Evolutionary conservation across 2,797 vertebrate species (phyloP), one percentile per base, ranked within the genome.

Genomic region (Acropternis orthonyx): DNA sequence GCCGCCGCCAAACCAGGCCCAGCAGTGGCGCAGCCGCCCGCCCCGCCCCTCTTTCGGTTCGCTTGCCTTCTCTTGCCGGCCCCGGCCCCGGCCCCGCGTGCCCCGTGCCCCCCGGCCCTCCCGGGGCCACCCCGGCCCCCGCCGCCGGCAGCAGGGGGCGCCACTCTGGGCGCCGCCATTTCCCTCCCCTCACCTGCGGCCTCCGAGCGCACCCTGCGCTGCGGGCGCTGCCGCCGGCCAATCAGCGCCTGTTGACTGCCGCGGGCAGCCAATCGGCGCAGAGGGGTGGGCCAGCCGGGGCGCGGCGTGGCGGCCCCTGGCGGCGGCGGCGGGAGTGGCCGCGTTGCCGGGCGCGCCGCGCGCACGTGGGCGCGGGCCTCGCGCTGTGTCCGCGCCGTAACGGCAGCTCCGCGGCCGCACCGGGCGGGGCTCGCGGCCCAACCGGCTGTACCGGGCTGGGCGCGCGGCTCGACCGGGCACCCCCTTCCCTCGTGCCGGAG

Each of bases 161-260:
- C 83, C 67, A 37, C 88, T 13, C 39, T 56, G 14, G 20, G 7
- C 46, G 85, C 89, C 76, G 93, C 93, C 93, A 94, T 92, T 94
- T 86, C 93, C 77, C 56, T 77, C 54, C 62, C 68, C 93, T 94
- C 86, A 92, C 93, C 93, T 92, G 82, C 89, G 78, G 69, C 86
- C 82, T 89, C 77, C 73, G 20, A 68, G 30, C 36, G 28, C 81
- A 65, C 41, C 85, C 85, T 68, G 56, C 28, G 26, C 80, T 7
- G 72, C 39, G 27, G 63, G 48, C 71, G 26, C 72, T 9, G 56
- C 44, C 26, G 10, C 30, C 10, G 37, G 44, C 93, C 93, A 95
- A 94, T 92, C 73, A 41, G 7, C 8, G 7, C 16, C 23, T 19
- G 69, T 30, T 84, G 76, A 65, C 66, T 36, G 37, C 41, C 15